Conservation (phyloP, 2,797 vertebrate species). For the Pachyuromys duprasi region DNA sequence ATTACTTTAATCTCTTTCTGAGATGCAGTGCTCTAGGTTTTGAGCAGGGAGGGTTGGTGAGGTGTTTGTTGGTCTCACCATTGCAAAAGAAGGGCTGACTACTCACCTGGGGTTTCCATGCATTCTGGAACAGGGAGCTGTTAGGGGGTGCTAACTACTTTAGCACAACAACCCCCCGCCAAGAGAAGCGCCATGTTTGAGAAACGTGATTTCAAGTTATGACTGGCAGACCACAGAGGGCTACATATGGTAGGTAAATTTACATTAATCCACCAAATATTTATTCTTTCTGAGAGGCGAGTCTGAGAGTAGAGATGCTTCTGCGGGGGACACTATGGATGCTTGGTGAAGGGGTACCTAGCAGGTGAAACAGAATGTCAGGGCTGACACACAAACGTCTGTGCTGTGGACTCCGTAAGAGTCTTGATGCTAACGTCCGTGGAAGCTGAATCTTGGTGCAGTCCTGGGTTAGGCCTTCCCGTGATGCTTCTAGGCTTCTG, state of each 20-base stretch:
- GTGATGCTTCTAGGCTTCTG: background rate
- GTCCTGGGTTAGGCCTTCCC: background rate
- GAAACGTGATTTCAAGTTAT: constrained; percentile 33
- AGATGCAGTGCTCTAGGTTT: constrained; percentile 50
- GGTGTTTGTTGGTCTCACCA: constrained; percentile 57
- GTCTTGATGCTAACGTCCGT: background rate
- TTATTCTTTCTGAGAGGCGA: constrained; percentile 44
- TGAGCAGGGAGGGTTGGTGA: constrained; percentile 17
- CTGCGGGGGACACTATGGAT: background rate
- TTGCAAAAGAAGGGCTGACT: background rate
- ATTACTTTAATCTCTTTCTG: constrained; percentile 61
- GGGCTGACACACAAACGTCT: background rate
- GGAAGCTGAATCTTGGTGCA: background rate
- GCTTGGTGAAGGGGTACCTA: background rate
- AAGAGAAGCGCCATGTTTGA: constrained; percentile 27
- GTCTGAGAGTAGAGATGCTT: background rate
- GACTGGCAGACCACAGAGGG: background rate
- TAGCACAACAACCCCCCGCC: background rate
- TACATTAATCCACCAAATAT: background rate
- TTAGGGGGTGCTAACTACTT: background rate
- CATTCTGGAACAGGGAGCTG: background rate
- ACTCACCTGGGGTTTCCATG: background rate
- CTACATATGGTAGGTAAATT: background rate
- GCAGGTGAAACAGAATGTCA: background rate
- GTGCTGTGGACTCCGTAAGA: background rate